Base-by-base conservation (phyloP, 2,888 invertebrate species). In the Leucophenga montana region DNA sequence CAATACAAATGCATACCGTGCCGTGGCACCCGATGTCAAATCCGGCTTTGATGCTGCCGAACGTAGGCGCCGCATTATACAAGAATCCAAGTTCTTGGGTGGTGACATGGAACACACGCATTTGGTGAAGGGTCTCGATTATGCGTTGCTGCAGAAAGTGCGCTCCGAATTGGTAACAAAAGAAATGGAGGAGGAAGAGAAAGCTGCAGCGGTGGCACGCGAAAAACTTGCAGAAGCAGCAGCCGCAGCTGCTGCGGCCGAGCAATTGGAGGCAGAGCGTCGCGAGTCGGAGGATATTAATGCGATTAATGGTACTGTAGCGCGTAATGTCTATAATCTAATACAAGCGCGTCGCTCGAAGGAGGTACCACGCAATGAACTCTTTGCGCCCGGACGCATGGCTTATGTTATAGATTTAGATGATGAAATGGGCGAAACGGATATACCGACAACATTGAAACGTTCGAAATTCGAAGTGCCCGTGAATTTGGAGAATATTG, bases 21-120 rank as follows among this genome's bases (percentile, higher is more conserved):
- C 99, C 8, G 98, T 99, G 0, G 99, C 98, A 3, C 98, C 98
- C 0, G 98, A 98, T 90, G 89, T 96, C 14, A 97, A 98, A 86
- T 97, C 97, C 0, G 95, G 97, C 75, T 93, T 95, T 88, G 97
- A 97, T 90, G 97, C 97, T 0, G 98, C 98, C 6, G 98, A 99
- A 89, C 91, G 98, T 54, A 91, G 99, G 66, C 92, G 97, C 66
- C 97, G 98, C 85, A 94, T 98, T 91, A 99, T 99, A 86, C 95
- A 95, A 90, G 99, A 99, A 90, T 99, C 99, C 0, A 99, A 99
- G 90, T 99, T 97, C 90, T 96, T 99, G 90, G 99, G 99, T 87
- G 99, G 99, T 92, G 99, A 99, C 89, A 98, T 99, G 96, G 98
- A 99, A 85, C 99, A 99, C 84, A 99, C 99, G 87, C 99, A 99